Conservation (phyloP, 2,888 invertebrate genomes). For the Heliconius hortense region DNA sequence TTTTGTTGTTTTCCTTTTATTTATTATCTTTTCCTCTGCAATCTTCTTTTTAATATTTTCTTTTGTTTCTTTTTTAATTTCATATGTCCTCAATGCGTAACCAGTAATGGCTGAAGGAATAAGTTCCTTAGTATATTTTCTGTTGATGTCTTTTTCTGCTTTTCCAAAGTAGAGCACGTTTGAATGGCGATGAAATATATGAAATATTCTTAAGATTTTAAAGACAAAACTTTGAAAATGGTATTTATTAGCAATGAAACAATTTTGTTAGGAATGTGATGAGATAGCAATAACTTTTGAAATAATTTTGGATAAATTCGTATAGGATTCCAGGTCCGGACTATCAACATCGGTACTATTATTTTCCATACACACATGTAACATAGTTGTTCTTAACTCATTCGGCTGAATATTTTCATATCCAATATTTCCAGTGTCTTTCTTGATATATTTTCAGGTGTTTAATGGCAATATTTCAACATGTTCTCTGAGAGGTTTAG, state of each 20-base stretch:
- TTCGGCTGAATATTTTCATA: no score
- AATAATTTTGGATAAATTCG: no score
- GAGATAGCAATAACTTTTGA: no score
- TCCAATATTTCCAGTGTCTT: no score
- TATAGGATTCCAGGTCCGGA: no score
- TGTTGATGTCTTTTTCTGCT: slow-evolving; percentile 29
- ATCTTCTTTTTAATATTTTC: no score
- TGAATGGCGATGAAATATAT: not conserved
- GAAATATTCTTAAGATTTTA: not conserved
- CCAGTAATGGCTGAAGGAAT: slow-evolving; percentile 36
- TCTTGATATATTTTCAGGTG: no score
- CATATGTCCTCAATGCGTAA: slow-evolving; percentile 21
- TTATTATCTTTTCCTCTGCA: slow-evolving; percentile 26
- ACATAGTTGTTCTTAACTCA: no score
- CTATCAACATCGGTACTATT: no score
- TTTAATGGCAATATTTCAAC: no score
- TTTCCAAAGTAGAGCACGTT: not conserved
- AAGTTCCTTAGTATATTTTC: slow-evolving; percentile 36
- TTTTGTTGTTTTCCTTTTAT: slow-evolving; percentile 12
- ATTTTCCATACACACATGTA: no score
- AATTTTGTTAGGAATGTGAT: not conserved
- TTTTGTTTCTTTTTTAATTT: slow-evolving; percentile 40
- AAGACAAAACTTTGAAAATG: not conserved
- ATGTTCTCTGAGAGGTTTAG: no score
- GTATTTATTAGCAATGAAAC: not conserved